Evolutionary conservation across 37 sponge, comb jelly and placozoan genomes (phyloP), one percentile per base, ranked within the genome.

Genomic region (Beroe ovata): DNA sequence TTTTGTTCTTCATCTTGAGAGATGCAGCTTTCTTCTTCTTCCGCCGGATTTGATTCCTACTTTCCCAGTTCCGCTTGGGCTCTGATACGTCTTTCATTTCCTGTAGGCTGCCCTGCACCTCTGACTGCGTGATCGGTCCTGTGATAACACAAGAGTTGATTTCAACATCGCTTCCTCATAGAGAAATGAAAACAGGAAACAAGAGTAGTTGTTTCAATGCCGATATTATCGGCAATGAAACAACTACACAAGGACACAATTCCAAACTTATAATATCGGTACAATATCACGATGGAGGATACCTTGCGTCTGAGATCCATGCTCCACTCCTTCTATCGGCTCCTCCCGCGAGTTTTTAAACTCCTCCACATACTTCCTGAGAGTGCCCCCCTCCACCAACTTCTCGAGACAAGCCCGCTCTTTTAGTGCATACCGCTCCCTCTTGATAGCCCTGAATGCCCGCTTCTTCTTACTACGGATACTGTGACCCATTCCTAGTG

Each of bases 391-490:
- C 54, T 77, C 84, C 84, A 77, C 36, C 47, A 77, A 18, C 47
- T 77, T 39, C n/a, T 40, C 54, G 54, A 77, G 84, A 77, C 47
- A 25, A 25, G 84, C 84, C 23, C 84, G 84, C 54, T 77, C 84
- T 36, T 77, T 77, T 26, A 77, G 84, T 3, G 22, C 84, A 29
- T 77, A 77, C 54, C 84, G n/a, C 28, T 40, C 84, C 26, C 84
- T 22, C 54, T 77, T 77, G 8, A 77, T 36, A 8, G 84, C 84
- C 4, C 84, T 1, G 84, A 77, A 77, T 1, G 84, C 84, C 4
- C 84, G 21, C 84, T 77, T 77, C 28, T 77, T 77, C 84, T 77
- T 77, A 41, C 84, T 77, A 21, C 84, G 39, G 84, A 77, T 77
- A 20, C 84, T 77, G 84, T 77, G 84, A 21, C 84, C 84, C 84